These are phyloP conservation scores for Callospermophilus lateralis DNA, from an alignment of 2,113 vertebrate species.

Conservation along the genomic window DNA sequence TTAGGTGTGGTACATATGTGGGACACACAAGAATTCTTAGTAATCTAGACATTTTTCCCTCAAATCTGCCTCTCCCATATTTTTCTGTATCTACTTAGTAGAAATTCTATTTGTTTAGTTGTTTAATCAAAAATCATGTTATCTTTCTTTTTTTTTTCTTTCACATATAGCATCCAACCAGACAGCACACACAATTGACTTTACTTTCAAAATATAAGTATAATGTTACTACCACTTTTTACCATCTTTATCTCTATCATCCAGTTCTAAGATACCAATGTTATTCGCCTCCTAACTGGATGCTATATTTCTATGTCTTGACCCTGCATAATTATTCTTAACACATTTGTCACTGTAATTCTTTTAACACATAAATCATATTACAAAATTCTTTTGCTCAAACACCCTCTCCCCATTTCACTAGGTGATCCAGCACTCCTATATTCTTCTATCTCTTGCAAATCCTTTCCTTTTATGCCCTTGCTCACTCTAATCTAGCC, in stretches of 20 bases:
- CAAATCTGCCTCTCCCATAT: background rate
- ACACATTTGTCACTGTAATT: background rate
- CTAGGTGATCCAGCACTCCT: background rate
- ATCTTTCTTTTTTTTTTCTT: background rate
- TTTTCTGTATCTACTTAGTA: conserved; percentile 39
- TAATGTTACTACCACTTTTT: background rate
- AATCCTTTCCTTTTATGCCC: background rate
- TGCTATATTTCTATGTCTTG: background rate
- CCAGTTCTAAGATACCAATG: background rate
- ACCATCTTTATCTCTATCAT: background rate
- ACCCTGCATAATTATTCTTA: background rate
- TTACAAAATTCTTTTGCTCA: background rate
- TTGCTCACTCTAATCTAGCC: background rate
- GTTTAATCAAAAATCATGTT: background rate
- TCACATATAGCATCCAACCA: background rate
- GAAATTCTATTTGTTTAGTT: background rate
- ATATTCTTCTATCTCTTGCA: background rate
- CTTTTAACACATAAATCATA: background rate
- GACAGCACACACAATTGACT: background rate
- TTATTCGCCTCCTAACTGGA: background rate
- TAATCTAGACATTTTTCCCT: background rate
- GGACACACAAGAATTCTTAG: conserved; percentile 51
- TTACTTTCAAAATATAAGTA: conserved; percentile 22
- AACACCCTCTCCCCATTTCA: background rate
- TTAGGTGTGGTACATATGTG: conserved; percentile 50